phyloP scores from a whole-genome alignment of 2,113 vertebrate species.

The Fregetta grallaria region DNA sequence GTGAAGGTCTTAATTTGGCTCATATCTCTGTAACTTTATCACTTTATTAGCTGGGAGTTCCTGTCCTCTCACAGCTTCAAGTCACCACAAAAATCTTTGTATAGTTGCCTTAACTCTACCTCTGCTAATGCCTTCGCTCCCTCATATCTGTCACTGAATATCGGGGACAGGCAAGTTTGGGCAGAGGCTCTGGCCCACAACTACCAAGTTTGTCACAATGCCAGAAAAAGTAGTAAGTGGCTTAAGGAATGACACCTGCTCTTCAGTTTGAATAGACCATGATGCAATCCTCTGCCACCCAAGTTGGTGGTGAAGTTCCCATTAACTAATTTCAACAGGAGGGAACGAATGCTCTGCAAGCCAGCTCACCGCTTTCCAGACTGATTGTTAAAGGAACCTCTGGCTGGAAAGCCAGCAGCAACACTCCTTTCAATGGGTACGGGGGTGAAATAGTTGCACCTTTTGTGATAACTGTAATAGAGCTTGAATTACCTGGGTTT shows the following conservation, averaged over 20 bases:
- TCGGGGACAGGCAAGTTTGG: neutral
- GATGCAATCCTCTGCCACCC: neutral
- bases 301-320: neutral
- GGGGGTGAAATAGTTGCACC: neutral
- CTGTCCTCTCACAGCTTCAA: neutral
- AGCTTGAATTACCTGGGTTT: conserved; percentile 18
- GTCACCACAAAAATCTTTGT: neutral
- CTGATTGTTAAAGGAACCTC: neutral
- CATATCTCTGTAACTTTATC: neutral
- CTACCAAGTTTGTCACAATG: neutral
- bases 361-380: neutral
- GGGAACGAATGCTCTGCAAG: neutral
- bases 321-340: neutral
- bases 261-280: neutral
- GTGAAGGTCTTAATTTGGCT: neutral
- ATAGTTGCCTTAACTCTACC: neutral
- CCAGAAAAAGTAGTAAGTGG: neutral
- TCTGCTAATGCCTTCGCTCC: neutral
- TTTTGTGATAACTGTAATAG: conserved; percentile 17
- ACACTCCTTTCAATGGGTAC: neutral
- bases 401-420: neutral
- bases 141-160: neutral
- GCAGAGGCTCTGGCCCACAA: neutral
- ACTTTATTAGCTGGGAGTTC: neutral
- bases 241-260: neutral